Percentiles rank a stretch among this genome's conserved stretches.
Conservation (phyloP, 2,113 vertebrate species). For the Cynoglossus semilaevis region DNA sequence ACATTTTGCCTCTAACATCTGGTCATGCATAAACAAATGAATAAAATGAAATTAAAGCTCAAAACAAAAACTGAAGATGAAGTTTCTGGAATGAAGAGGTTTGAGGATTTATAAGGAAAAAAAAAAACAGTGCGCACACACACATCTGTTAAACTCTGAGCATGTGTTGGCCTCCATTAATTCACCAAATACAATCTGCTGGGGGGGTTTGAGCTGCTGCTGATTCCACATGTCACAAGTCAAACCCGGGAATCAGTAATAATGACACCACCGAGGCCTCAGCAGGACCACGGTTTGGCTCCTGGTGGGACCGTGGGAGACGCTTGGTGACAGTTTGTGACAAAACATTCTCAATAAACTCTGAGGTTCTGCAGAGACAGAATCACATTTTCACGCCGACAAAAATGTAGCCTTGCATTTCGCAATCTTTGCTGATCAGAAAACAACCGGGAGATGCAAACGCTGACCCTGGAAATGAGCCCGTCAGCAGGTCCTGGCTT, state of each 20-base stretch:
- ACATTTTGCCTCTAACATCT: neutral
- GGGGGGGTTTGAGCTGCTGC: conserved; percentile 15
- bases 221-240: conserved; percentile 23
- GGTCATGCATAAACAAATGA: neutral
- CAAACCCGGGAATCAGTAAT: conserved; percentile 7
- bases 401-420: conserved; percentile 20
- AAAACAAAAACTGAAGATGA: neutral
- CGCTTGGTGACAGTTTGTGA: neutral
- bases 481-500: conserved; percentile 34
- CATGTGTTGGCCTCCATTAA: conserved; percentile 22
- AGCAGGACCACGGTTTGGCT: neutral
- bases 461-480: conserved; percentile 42
- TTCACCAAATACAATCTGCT: conserved; percentile 32
- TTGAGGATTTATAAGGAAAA: conserved; percentile 9
- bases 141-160: conserved; percentile 39
- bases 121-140: conserved; percentile 13
- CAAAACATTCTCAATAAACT: neutral
- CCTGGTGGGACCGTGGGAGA: neutral
- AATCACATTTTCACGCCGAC: neutral
- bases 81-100: neutral
- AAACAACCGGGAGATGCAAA: conserved; percentile 28
- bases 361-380: no score
- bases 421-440: neutral
- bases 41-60: no score
- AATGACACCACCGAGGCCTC: neutral